Evolutionary conservation across 2,888 invertebrate genomes (phyloP).

Genomic region (Entomobrya multifasciata): DNA sequence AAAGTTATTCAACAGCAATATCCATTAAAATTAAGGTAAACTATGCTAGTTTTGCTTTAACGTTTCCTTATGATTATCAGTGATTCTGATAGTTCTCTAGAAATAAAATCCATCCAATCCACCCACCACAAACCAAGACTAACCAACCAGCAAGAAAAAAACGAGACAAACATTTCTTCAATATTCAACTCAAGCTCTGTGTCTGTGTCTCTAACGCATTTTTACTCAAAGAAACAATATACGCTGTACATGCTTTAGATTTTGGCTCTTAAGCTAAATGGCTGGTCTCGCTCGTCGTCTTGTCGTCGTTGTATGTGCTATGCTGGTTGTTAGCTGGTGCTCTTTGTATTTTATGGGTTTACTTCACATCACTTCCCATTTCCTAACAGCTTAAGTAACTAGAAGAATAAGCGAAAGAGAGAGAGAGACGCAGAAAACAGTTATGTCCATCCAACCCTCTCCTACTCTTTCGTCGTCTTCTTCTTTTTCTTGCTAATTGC

Average conservation of each 20-base stretch:
- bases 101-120: too few relatives aligned
- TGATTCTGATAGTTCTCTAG: too few relatives aligned
- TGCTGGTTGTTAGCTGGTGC: too few relatives aligned
- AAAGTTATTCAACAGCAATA: too few relatives aligned
- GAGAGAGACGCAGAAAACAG: conserved; percentile 33
- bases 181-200: not conserved
- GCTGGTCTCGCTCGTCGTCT: not conserved
- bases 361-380: conserved; percentile 47
- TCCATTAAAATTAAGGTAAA: too few relatives aligned
- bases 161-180: not conserved
- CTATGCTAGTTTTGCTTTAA: too few relatives aligned
- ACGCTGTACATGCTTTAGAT: too few relatives aligned
- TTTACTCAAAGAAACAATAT: too few relatives aligned
- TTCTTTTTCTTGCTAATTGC: conserved; percentile 24
- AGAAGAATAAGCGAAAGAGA: too few relatives aligned
- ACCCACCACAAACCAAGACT: conserved; percentile 16
- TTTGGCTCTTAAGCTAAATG: not conserved
- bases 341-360: conserved; percentile 28
- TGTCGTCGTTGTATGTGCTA: not conserved
- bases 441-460: conserved; percentile 25
- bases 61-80: too few relatives aligned
- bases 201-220: not conserved
- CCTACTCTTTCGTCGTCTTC: not conserved
- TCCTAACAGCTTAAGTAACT: conserved; percentile 24
- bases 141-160: not conserved